Evolutionary conservation across 2,797 vertebrate genomes (phyloP), one percentile per base, ranked within the genome.

Genomic region (Microctenopoma stevenorrisi): DNA sequence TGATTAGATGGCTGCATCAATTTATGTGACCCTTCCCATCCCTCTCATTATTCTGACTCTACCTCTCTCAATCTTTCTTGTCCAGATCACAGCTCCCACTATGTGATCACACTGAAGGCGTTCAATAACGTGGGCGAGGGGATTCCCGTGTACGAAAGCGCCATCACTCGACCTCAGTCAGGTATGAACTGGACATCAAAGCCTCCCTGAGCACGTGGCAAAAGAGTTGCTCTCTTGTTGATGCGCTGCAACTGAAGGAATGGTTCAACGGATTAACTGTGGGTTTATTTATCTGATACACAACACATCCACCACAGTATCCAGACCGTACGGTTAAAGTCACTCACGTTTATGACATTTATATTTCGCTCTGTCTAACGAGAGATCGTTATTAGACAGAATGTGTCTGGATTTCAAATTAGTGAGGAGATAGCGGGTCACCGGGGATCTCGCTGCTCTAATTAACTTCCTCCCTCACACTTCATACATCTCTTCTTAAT

Each of bases 111-210:
- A 12, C 93, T 99, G 87, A 99, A 98, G 85, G 98, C 98, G 0
- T 99, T 92, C 75, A 99, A 99, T 90, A 99, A 98, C 0, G 94
- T 98, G 52, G 98, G 98, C 0, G 98, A 99, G 88, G 98, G 98
- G 47, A 97, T 98, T 66, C 98, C 98, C 0, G 95, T 99, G 70
- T 99, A 99, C 0, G 97, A 99, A 93, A 99, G 98, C 9, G 97
- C 97, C 0, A 92, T 96, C 90, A 99, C 98, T 73, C 93, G 98
- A 66, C 96, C 96, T 1, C 97, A 97, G 85, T 97, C 97, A 90
- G 94, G 94, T 94, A 92, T 1, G 79, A 62, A 60, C 11, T 8
- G 12, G 26, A 64, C 33, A 44, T 48, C 30, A 5, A 40, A 30
- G 58, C 49, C 8, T 2, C 30, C n/a, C 3, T 7, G 37, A 16